Percentiles rank a stretch among this genome's conserved stretches.
Evolutionary conservation across 92 coral and sea anemone genomes (phyloP).

Genomic region (Chrysogorgia sp.): DNA sequence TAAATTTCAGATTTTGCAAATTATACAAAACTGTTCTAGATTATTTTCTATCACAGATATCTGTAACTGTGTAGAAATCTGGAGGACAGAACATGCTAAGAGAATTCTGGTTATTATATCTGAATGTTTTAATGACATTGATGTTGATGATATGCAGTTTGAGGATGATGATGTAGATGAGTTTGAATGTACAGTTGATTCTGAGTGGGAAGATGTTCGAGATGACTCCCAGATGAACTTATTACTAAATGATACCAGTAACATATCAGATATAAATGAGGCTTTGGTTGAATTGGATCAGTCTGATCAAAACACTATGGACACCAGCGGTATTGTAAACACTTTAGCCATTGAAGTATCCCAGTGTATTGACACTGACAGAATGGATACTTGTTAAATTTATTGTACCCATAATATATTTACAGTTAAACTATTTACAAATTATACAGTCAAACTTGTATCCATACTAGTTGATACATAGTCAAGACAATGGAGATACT

Average conservation of each 20-base stretch:
- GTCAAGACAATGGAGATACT: too few relatives aligned
- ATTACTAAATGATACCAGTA: neutral
- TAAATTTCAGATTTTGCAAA: constrained; percentile 12
- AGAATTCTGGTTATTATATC: neutral
- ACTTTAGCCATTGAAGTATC: too few relatives aligned
- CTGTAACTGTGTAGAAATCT: constrained; percentile 24
- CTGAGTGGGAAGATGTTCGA: constrained; percentile 19
- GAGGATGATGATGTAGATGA: neutral
- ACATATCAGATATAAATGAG: neutral
- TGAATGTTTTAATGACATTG: constrained; percentile 23
- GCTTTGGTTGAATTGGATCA: neutral
- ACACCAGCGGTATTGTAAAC: neutral
- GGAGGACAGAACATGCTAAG: constrained; percentile 22
- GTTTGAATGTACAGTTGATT: neutral
- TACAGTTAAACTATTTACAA: too few relatives aligned
- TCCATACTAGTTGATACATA: neutral
- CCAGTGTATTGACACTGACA: neutral
- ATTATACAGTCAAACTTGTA: neutral
- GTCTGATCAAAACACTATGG: constrained; percentile 1
- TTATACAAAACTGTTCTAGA: neutral
- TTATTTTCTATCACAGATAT: constrained; percentile 24
- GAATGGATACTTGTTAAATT: neutral
- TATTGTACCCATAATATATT: too few relatives aligned
- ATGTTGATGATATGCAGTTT: too few relatives aligned
- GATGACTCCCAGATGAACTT: constrained; percentile 21